Conservation (phyloP, 2,113 vertebrate genomes). For the Tragelaphus scriptus region DNA sequence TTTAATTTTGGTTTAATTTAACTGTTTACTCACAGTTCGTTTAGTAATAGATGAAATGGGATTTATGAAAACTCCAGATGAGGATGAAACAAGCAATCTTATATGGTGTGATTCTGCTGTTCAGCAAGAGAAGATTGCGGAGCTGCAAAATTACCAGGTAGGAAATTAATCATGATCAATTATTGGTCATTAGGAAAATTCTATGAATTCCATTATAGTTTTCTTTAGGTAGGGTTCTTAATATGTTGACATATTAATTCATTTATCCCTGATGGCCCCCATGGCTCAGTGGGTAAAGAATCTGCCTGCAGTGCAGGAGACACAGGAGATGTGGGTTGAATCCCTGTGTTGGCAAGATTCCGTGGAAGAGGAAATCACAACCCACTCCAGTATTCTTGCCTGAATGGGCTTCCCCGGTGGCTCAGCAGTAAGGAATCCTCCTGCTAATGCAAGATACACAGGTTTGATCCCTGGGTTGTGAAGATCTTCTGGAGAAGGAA, state of each 20-base stretch:
- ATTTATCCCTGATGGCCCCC: not conserved
- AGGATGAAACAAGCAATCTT: conserved; percentile 97
- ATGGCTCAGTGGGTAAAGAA: not conserved
- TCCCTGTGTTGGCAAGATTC: not conserved
- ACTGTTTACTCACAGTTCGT: conserved; percentile 84
- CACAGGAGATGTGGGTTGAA: not conserved
- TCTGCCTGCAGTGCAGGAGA: not conserved
- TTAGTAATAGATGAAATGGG: conserved; percentile 91
- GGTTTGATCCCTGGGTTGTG: not conserved
- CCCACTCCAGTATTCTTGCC: not conserved
- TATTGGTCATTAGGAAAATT: not conserved
- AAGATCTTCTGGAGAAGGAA: not conserved
- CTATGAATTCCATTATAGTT: not conserved
- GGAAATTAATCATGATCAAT: not conserved
- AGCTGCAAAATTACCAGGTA: conserved; percentile 98
- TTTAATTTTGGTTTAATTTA: not conserved
- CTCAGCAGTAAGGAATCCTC: not conserved
- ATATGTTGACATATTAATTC: not conserved
- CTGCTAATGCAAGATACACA: not conserved
- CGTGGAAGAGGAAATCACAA: not conserved
- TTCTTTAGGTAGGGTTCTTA: not conserved
- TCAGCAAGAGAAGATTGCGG: conserved; percentile 97
- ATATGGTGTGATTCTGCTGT: conserved; percentile 98
- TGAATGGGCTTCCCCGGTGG: not conserved
- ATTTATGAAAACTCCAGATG: conserved; percentile 92